Conservation (phyloP, 1,140 invertebrate species). For the Drosophila grimshawi region DNA sequence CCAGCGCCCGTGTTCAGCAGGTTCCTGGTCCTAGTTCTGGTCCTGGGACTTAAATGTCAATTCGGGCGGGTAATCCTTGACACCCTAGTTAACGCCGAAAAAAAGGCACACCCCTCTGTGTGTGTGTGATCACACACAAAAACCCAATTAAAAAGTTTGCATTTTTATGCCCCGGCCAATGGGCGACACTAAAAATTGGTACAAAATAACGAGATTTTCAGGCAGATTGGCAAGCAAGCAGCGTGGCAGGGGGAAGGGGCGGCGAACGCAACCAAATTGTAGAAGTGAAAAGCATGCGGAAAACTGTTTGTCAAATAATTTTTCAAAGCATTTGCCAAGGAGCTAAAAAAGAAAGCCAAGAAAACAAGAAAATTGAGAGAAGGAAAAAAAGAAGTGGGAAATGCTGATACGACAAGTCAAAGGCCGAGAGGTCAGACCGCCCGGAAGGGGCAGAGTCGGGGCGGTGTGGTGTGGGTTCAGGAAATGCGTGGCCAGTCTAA, state of each 20-base stretch:
- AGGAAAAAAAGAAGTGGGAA: slow-evolving; percentile 34
- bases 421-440: background rate
- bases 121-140: slow-evolving; percentile 64
- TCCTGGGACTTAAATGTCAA: slow-evolving; percentile 51
- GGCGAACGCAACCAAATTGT: slow-evolving; percentile 27
- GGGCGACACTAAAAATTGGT: slow-evolving; percentile 48
- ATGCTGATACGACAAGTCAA: slow-evolving; percentile 44
- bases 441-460: background rate
- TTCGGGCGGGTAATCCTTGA: slow-evolving; percentile 25
- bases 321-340: slow-evolving; percentile 62
- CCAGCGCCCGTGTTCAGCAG: background rate
- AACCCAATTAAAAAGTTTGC: slow-evolving; percentile 83
- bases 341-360: slow-evolving; percentile 26
- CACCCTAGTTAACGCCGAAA: slow-evolving; percentile 28
- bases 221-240: slow-evolving; percentile 35
- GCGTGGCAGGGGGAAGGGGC: background rate
- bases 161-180: slow-evolving; percentile 71
- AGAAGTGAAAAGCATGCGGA: slow-evolving; percentile 61
- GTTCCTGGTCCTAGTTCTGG: background rate
- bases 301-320: slow-evolving; percentile 83
- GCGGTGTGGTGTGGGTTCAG: slow-evolving; percentile 18
- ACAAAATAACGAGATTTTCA: slow-evolving; percentile 54
- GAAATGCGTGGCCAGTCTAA: slow-evolving; percentile 56
- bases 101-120: background rate
- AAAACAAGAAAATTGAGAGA: background rate